Conservation (phyloP, 2,113 vertebrate species). For the Chitala chitala region DNA sequence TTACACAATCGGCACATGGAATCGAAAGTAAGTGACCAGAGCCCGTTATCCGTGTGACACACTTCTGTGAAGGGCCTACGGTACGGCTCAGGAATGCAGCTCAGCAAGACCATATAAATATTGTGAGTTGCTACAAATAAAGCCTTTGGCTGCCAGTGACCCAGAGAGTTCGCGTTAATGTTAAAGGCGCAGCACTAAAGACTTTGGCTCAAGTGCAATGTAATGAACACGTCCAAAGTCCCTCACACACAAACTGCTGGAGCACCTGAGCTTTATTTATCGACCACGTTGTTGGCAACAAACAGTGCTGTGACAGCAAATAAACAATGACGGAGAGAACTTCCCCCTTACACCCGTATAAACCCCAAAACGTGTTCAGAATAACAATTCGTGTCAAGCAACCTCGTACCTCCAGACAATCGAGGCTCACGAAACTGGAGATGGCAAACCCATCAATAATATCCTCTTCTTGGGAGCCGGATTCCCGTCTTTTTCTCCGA, state of each 20-base stretch:
- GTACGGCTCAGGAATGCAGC: too few relatives aligned
- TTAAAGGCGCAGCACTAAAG: neutral
- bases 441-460: conserved; percentile 95
- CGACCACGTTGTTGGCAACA: neutral
- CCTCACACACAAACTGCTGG: neutral
- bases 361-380: conserved; percentile 24
- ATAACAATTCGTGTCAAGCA: conserved; percentile 31
- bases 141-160: neutral
- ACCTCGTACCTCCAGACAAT: conserved; percentile 79
- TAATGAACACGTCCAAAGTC: too few relatives aligned
- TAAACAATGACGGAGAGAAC: conserved; percentile 10
- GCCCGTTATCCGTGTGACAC: too few relatives aligned
- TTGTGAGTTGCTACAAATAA: too few relatives aligned
- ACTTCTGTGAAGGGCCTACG: too few relatives aligned
- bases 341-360: conserved; percentile 27
- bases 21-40: too few relatives aligned
- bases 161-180: neutral
- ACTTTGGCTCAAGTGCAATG: too few relatives aligned
- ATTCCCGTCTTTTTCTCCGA: conserved; percentile 81
- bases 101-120: too few relatives aligned
- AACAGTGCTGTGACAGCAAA: conserved; percentile 20
- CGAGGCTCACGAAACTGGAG: conserved; percentile 85
- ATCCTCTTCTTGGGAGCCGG: conserved; percentile 90
- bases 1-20: too few relatives aligned
- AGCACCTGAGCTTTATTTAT: neutral